Conservation (phyloP, 2,113 vertebrate species). For the Phyllopteryx taeniolatus region DNA sequence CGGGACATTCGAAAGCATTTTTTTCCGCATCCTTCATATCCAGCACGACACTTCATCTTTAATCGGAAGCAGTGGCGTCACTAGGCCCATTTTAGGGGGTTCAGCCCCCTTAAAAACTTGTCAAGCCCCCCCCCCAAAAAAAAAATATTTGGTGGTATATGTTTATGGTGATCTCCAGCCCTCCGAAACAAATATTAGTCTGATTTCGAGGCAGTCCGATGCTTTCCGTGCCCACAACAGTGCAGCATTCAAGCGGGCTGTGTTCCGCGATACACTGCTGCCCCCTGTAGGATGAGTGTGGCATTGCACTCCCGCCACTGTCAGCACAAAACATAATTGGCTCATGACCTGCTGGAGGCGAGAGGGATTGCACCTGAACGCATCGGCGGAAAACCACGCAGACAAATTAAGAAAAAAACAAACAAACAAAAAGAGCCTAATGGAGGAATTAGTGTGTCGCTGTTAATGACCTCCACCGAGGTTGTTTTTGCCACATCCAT, state of each 20-base stretch:
- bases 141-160: no score
- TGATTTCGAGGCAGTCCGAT: background rate
- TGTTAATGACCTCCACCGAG: background rate
- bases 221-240: background rate
- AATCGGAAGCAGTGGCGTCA: no score
- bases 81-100: no score
- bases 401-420: background rate
- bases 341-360: conserved; percentile 28
- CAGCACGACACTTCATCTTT: no score
- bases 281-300: conserved; percentile 36
- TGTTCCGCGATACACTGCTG: conserved; percentile 39
- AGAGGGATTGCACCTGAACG: conserved; percentile 13
- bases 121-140: no score
- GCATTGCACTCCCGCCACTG: conserved; percentile 26
- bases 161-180: no score
- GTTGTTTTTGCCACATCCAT: background rate
- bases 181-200: no score
- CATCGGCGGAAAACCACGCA: background rate
- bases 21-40: no score
- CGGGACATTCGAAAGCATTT: background rate
- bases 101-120: no score
- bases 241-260: background rate
- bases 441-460: conserved; percentile 2
- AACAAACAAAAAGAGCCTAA: background rate
- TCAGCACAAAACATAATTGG: conserved; percentile 48